Evolutionary conservation across 2,888 invertebrate genomes (phyloP).

Genomic region (Sturmia bella): DNA sequence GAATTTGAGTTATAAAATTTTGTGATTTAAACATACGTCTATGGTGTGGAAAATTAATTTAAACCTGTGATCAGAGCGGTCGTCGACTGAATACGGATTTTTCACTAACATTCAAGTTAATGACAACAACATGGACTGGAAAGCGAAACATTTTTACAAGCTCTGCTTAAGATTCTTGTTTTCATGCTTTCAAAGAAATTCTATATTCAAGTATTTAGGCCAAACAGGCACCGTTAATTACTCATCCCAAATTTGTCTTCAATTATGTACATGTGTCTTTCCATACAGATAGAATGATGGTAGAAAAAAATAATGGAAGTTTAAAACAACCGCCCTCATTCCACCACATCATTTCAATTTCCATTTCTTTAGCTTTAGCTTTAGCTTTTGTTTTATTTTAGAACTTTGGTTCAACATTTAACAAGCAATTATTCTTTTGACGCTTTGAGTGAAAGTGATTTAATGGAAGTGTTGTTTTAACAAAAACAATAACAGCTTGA

Average conservation of each 20-base stretch:
- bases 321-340: conserved; percentile 30
- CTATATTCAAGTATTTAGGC: background rate
- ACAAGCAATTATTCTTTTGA: conserved; percentile 62
- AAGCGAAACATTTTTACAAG: too few relatives aligned
- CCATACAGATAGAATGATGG: conserved; percentile 3
- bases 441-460: conserved; percentile 61
- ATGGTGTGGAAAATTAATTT: too few relatives aligned
- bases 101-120: too few relatives aligned
- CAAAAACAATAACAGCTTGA: conserved; percentile 46
- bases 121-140: too few relatives aligned
- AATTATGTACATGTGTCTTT: conserved; percentile 18
- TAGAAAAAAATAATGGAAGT: background rate
- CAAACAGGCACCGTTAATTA: conserved; percentile 18
- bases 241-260: conserved; percentile 11
- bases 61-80: too few relatives aligned
- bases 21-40: too few relatives aligned
- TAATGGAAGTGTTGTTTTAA: conserved; percentile 49
- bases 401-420: conserved; percentile 36
- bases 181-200: conserved; percentile 1
- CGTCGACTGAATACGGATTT: too few relatives aligned
- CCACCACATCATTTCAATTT: background rate
- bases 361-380: too few relatives aligned
- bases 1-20: too few relatives aligned
- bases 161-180: conserved; percentile 23
- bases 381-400: conserved; percentile 32